phyloP scores from a whole-genome alignment of 1,140 invertebrate species.

The Drosophila arizonae region DNA sequence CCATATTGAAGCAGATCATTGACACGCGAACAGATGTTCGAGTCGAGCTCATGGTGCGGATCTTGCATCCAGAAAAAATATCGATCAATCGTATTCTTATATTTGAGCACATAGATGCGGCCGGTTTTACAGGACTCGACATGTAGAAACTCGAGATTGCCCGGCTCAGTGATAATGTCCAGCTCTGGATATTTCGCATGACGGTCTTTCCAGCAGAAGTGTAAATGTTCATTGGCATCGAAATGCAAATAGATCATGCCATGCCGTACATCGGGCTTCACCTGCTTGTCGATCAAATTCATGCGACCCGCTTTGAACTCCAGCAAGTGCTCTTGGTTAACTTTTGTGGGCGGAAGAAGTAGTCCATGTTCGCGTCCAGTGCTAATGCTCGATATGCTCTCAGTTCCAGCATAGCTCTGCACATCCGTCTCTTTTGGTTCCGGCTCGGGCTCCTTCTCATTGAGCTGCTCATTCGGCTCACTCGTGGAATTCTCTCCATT shows the following conservation, averaged over 20 bases:
- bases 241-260: conserved; percentile 96
- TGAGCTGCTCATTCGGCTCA: background rate
- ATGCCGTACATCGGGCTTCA: conserved; percentile 97
- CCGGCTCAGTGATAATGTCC: conserved; percentile 98
- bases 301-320: conserved; percentile 98
- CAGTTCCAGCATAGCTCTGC: background rate
- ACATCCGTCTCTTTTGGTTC: background rate
- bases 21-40: conserved; percentile 93
- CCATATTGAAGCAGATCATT: conserved; percentile 90
- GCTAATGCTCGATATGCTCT: background rate
- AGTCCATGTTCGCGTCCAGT: no score
- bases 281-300: conserved; percentile 95
- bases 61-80: conserved; percentile 99
- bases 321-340: conserved; percentile 84
- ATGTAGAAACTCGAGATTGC: conserved; percentile 97
- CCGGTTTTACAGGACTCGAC: conserved; percentile 98
- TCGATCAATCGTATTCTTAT: conserved; percentile 94
- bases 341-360: no score
- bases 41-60: conserved; percentile 96
- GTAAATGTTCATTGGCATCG: conserved; percentile 95
- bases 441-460: background rate
- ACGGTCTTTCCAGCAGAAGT: conserved; percentile 98
- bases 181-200: conserved; percentile 85
- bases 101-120: conserved; percentile 96
- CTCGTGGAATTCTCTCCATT: no score